Base-by-base conservation (phyloP, 1,140 invertebrate genomes). In the Bombus terrestris region DNA sequence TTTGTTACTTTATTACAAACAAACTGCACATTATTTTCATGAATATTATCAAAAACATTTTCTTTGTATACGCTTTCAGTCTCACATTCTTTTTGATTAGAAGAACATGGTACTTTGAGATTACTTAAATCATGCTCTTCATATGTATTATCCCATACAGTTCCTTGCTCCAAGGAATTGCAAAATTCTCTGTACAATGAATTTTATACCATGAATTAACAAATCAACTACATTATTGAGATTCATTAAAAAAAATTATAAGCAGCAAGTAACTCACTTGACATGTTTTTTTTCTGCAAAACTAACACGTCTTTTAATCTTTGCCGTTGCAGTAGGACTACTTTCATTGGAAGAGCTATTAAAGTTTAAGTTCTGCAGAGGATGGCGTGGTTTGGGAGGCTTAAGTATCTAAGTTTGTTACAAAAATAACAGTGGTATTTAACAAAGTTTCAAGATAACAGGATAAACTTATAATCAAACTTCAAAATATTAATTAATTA, bases 231-330 rank as follows among this genome's bases (percentile, higher is more conserved):
- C 12, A 43, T 73, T n/a, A 37, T 18, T 12, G 3, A 79, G 28
- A 28, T 66, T 32, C 18, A 78, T 37, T 37, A 22, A 74, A 41
- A 43, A 78, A 53, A 71, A 43, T 43, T 59, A 22, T 47, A 47
- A 72, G 2, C 18, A 82, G n/a, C 18, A 41, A 81, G 22, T 9
- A 59, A 90, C 89, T 91, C 74, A 93, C 93, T 93, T 93, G 28
- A 93, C 91, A 85, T 92, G 92, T 66, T 93, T 93, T 57, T 92
- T 93, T 64, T 93, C 92, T 10, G 93, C 92, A 86, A 93, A 93
- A 64, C 92, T 93, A 41, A 93, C 92, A 10, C 93, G 88, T 79
- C 93, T 86, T 73, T 92, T 93, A 22, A 75, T 5, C 64, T 92
- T 93, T 57, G 39, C 47, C 2, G 86, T 41, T 9, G 53, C 59